Conservation (phyloP, 2,888 invertebrate genomes). For the Sipha maydis region DNA sequence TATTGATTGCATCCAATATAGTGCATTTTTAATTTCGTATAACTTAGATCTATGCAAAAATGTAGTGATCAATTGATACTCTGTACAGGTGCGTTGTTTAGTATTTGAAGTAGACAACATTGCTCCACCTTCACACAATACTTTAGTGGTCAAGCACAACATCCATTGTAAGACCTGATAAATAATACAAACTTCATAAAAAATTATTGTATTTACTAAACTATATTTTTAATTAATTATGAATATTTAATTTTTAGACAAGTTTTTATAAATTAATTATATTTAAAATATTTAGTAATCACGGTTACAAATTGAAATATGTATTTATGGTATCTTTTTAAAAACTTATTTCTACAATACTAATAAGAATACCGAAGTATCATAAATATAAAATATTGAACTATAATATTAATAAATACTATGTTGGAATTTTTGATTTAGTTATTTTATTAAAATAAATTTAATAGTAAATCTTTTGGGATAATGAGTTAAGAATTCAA, state of each 20-base stretch:
- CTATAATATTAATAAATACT: no score
- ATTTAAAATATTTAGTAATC: no score
- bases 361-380: no score
- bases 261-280: not conserved
- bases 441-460: no score
- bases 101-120: conserved; percentile 63
- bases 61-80: conserved; percentile 78
- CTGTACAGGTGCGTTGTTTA: conserved; percentile 76
- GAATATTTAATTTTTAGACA: not conserved
- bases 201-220: not conserved
- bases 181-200: conserved; percentile 50
- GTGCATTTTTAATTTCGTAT: conserved; percentile 72
- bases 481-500: no score
- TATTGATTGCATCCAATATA: conserved; percentile 72
- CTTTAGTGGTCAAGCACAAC: conserved; percentile 78
- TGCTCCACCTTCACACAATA: conserved; percentile 68
- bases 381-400: no score
- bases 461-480: no score
- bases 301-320: no score
- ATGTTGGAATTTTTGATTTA: no score
- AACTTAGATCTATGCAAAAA: conserved; percentile 76
- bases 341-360: no score
- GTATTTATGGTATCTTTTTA: no score
- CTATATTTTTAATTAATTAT: not conserved
- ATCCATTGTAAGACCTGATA: conserved; percentile 79